Evolutionary conservation across 2,888 invertebrate genomes (phyloP).

Genomic region (Omphaloscelis lunosa): DNA sequence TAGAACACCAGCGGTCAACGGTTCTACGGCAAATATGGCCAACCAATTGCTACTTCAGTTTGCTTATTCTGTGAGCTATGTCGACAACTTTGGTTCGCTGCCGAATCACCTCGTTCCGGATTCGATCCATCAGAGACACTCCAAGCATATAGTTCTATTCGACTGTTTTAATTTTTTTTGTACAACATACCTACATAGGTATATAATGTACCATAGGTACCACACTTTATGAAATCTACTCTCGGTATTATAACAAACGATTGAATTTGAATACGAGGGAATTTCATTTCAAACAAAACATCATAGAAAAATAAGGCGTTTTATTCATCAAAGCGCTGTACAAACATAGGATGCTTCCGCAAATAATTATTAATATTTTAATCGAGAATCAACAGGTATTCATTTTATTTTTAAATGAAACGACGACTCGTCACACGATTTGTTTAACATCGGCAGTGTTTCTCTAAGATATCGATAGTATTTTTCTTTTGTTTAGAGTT

Average conservation of each 20-base stretch:
- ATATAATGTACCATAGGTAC: not conserved
- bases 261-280: not conserved
- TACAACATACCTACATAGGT: not conserved
- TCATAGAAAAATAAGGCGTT: not conserved
- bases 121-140: not conserved
- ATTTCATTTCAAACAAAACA: not conserved
- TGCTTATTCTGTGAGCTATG: no score
- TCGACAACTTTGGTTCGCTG: not conserved
- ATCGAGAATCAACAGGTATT: not conserved
- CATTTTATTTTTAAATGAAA: slow-evolving; percentile 8
- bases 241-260: not conserved
- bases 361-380: slow-evolving; percentile 17
- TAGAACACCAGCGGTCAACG: not conserved
- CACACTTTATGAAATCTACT: not conserved
- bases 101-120: not conserved
- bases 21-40: not conserved
- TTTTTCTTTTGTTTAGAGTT: not conserved
- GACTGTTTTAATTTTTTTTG: not conserved
- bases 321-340: not conserved
- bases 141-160: not conserved
- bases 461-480: not conserved
- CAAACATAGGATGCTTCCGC: not conserved
- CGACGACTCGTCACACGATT: not conserved
- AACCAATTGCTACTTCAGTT: no score
- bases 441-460: slow-evolving; percentile 1